A percentile compares a stretch with the other conserved stretches of the same genome.
Evolutionary conservation across 2,113 vertebrate species (phyloP).

Genomic region (mouse (Mus musculus)): DNA sequence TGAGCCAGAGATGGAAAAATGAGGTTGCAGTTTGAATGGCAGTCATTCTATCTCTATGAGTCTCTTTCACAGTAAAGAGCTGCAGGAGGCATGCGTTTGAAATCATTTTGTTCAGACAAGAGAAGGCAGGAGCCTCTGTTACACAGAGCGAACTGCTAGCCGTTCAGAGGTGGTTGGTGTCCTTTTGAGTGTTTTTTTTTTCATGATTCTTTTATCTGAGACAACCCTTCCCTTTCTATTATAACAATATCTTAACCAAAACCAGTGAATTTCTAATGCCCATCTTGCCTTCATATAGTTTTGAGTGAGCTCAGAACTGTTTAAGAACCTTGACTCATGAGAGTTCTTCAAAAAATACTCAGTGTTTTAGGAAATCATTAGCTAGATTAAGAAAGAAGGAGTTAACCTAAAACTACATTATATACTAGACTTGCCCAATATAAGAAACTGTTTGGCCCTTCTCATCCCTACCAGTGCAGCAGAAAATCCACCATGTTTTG

Average conservation of each 20-base stretch:
- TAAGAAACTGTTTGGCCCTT: background rate
- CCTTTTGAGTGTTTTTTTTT: background rate
- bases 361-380: background rate
- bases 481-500: background rate
- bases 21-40: constrained; percentile 12
- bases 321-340: background rate
- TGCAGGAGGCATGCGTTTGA: background rate
- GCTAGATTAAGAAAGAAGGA: background rate
- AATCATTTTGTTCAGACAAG: constrained; percentile 16
- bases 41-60: constrained; percentile 16
- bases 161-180: background rate
- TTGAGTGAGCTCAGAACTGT: background rate
- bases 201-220: background rate
- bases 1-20: constrained; percentile 25
- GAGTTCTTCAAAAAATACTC: background rate
- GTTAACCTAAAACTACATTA: background rate
- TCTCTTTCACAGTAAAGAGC: background rate
- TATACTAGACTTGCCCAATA: background rate
- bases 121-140: background rate
- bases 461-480: background rate
- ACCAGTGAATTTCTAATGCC: background rate
- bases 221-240: fast-evolving
- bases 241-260: background rate
- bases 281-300: background rate
- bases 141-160: background rate